Conservation (phyloP, 2,113 vertebrate genomes). For the Microtus montanus region DNA sequence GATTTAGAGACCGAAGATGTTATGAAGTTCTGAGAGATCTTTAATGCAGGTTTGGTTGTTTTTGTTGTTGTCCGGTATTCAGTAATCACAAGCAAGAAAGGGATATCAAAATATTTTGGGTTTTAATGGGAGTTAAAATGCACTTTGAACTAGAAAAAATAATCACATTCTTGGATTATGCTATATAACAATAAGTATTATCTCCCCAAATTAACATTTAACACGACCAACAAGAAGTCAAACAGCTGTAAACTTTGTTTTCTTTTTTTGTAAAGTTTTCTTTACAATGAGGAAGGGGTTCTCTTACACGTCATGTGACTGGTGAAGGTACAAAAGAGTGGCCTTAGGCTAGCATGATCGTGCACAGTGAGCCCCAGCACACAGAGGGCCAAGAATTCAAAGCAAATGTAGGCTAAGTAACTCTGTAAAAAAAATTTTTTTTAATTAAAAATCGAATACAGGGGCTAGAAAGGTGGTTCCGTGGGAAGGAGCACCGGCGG, state of each 20-base stretch:
- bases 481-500: not conserved
- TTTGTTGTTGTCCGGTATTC: not conserved
- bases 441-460: not conserved
- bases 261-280: not conserved
- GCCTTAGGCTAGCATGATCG: not conserved
- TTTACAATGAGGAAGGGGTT: not conserved
- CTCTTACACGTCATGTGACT: not conserved
- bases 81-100: not conserved
- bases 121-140: slow-evolving; percentile 29
- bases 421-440: not conserved
- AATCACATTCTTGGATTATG: not conserved
- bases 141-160: not conserved
- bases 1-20: not conserved
- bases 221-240: not conserved
- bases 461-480: not conserved
- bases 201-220: not conserved
- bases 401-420: not conserved
- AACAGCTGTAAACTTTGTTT: not conserved
- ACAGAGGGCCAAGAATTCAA: not conserved
- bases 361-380: not conserved
- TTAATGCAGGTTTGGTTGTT: not conserved
- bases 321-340: not conserved
- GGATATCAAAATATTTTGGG: not conserved
- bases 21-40: not conserved
- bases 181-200: not conserved